phyloP scores from a whole-genome alignment of 2,888 invertebrate species.

The Hecatera dysodea region DNA sequence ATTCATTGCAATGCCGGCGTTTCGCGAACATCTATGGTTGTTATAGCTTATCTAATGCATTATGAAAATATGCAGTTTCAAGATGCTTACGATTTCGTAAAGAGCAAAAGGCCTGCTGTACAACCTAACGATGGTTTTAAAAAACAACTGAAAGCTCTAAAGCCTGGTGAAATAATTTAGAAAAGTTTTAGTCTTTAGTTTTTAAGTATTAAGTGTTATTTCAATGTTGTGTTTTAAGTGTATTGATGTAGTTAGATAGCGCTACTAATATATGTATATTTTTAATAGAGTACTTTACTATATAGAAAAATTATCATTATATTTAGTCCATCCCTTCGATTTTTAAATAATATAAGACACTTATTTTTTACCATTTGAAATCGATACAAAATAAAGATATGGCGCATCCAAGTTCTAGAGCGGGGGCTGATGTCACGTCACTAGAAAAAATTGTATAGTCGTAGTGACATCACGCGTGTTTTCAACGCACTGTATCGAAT shows the following conservation, averaged over 20 bases:
- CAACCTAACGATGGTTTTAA: slow-evolving; percentile 96
- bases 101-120: slow-evolving; percentile 92
- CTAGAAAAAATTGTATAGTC: too few species aligned
- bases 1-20: slow-evolving; percentile 98
- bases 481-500: too few species aligned
- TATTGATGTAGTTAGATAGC: slow-evolving; percentile 33
- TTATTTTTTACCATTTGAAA: too few species aligned
- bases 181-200: slow-evolving; percentile 19
- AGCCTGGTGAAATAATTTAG: slow-evolving; percentile 70
- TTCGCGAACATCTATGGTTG: slow-evolving; percentile 95
- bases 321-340: too few species aligned
- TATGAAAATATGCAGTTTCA: slow-evolving; percentile 90
- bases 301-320: too few species aligned
- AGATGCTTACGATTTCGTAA: slow-evolving; percentile 93
- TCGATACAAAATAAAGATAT: too few species aligned
- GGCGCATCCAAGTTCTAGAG: too few species aligned
- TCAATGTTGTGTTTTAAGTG: slow-evolving; percentile 11
- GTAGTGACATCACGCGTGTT: too few species aligned
- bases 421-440: too few species aligned
- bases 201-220: slow-evolving; percentile 34
- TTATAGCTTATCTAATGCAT: slow-evolving; percentile 95
- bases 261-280: too few species aligned
- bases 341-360: too few species aligned
- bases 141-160: slow-evolving; percentile 90
- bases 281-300: too few species aligned